Evolutionary conservation across 1,140 invertebrate genomes (phyloP).

Genomic region (Eufriesea mexicana): DNA sequence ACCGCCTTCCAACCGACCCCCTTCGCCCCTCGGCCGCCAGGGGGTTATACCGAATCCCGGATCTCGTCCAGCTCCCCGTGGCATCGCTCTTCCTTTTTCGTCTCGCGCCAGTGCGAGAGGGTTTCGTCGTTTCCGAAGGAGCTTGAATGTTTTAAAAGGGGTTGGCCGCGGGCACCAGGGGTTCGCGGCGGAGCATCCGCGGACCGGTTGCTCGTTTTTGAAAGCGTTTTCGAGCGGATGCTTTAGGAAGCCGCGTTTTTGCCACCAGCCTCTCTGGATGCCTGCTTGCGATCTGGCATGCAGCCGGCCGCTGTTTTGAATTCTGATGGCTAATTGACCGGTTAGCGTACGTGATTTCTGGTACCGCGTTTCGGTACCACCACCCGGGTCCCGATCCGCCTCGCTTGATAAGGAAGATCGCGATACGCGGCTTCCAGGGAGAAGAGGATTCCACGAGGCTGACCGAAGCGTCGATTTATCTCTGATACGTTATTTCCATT

Average conservation of each 20-base stretch:
- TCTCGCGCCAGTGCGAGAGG: conserved; percentile 5
- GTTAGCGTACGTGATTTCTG: not conserved
- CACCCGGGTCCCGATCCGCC: too few species aligned
- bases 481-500: too few species aligned
- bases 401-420: too few species aligned
- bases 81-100: not conserved
- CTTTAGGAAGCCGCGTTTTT: not conserved
- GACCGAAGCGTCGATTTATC: too few species aligned
- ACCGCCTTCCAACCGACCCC: conserved; percentile 43
- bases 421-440: too few species aligned
- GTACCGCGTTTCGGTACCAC: not conserved
- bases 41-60: conserved; percentile 29
- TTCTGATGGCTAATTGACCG: conserved; percentile 38
- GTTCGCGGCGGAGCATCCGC: too few species aligned
- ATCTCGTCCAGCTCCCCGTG: conserved; percentile 41
- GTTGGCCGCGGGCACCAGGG: not conserved
- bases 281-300: not conserved
- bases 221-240: not conserved
- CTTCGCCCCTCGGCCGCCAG: conserved; percentile 24
- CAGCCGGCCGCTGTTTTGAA: conserved; percentile 12
- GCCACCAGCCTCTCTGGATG: not conserved
- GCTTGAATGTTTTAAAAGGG: conserved; percentile 45
- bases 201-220: conserved; percentile 14
- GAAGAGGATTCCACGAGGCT: too few species aligned
- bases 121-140: conserved; percentile 32